Percentiles rank a stretch among this genome's conserved stretches.
These are phyloP conservation scores for Dioctria linearis DNA, from an alignment of 2,888 invertebrate genomes.

Conservation along the genomic window DNA sequence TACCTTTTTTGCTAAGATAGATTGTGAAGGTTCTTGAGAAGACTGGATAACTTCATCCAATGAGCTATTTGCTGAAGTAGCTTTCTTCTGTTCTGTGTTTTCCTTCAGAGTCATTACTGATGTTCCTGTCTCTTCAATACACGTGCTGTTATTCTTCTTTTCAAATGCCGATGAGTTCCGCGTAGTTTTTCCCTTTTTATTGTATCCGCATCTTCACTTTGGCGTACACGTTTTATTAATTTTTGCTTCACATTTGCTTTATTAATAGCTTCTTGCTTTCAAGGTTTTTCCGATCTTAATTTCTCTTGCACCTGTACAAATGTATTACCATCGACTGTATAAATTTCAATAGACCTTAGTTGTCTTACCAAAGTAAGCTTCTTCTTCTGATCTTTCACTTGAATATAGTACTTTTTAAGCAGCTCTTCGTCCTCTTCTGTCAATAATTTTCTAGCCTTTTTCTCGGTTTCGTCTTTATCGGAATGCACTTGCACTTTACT, in stretches of 20 bases:
- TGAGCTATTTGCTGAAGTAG: constrained; percentile 31
- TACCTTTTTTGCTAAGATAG: constrained; percentile 56
- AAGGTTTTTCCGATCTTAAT: background rate
- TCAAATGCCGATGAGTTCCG: constrained; percentile 40
- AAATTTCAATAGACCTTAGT: constrained; percentile 56
- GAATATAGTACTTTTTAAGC: constrained; percentile 53
- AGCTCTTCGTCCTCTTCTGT: constrained; percentile 49
- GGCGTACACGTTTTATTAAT: background rate
- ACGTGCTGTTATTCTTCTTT: constrained; percentile 5
- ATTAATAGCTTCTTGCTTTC: background rate
- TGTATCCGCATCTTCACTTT: background rate
- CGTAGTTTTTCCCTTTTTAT: constrained; percentile 18
- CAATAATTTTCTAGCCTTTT: background rate
- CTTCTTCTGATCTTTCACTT: constrained; percentile 54
- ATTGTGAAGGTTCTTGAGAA: constrained; percentile 55
- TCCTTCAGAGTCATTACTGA: background rate
- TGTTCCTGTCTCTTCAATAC: background rate
- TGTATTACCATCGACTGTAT: constrained; percentile 58
- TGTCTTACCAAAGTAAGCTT: constrained; percentile 48
- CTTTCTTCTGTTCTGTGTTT: background rate
- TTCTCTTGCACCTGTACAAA: constrained; percentile 15
- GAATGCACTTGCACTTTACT: background rate
- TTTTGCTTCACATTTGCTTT: background rate
- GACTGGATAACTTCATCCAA: constrained; percentile 54
- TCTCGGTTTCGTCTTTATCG: background rate